These are phyloP conservation scores for Papilio xuthus DNA, from an alignment of 1,140 invertebrate species.

Conservation along the genomic window DNA sequence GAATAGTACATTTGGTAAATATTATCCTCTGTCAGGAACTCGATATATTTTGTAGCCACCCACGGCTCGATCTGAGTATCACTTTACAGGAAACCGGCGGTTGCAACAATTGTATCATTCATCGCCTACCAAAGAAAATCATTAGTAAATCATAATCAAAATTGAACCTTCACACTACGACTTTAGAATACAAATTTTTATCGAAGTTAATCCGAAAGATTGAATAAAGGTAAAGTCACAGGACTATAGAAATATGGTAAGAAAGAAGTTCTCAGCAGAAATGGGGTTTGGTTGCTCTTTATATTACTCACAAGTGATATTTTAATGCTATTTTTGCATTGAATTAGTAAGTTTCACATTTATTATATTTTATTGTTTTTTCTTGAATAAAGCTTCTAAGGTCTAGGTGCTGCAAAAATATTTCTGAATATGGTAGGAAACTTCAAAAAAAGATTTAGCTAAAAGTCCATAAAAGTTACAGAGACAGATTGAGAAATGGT, in stretches of 20 bases:
- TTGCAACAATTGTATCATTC: conserved; percentile 64
- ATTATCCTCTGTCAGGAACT: conserved; percentile 57
- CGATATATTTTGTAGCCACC: conserved; percentile 64
- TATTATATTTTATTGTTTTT: conserved; percentile 14
- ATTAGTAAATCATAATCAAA: conserved; percentile 42
- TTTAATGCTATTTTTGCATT: not conserved
- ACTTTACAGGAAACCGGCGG: conserved; percentile 73
- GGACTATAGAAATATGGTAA: conserved; percentile 49
- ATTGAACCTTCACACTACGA: conserved; percentile 42
- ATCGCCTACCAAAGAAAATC: conserved; percentile 46
- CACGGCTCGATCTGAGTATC: conserved; percentile 63
- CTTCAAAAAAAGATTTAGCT: too few relatives aligned
- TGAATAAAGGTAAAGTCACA: conserved; percentile 50
- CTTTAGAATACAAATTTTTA: conserved; percentile 26
- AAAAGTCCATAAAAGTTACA: too few relatives aligned
- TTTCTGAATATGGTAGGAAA: not conserved
- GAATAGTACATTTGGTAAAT: conserved; percentile 46
- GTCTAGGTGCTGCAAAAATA: not conserved
- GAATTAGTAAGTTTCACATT: not conserved
- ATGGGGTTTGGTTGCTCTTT: conserved; percentile 23
- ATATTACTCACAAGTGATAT: not conserved
- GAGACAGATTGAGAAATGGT: not conserved
- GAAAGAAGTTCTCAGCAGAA: conserved; percentile 27
- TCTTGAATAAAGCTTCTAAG: not conserved
- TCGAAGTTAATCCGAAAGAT: conserved; percentile 47